phyloP scores from a whole-genome alignment of 2,797 vertebrate species.

The Yasuhikotakia modesta region DNA sequence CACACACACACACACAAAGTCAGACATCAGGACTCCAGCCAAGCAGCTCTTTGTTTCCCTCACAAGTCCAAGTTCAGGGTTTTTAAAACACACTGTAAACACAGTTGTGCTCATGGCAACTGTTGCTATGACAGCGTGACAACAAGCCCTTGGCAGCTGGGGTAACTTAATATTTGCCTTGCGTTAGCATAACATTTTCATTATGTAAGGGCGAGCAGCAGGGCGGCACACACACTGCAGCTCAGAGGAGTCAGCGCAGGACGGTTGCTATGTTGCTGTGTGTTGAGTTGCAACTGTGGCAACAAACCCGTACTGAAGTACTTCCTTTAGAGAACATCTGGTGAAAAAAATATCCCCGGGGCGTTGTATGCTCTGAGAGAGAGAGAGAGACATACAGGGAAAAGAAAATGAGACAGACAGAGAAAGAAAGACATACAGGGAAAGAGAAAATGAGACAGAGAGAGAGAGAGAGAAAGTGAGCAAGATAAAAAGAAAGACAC shows the following conservation, averaged over 20 bases:
- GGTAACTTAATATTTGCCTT: conserved; percentile 81
- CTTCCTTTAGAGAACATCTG: conserved; percentile 61
- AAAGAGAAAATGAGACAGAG: neutral
- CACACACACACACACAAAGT: conserved; percentile 40
- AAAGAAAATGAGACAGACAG: conserved; percentile 4
- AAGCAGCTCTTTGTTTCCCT: conserved; percentile 62
- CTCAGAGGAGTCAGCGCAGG: conserved; percentile 23
- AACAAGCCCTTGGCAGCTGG: conserved; percentile 81
- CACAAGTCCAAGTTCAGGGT: conserved; percentile 69
- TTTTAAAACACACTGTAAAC: conserved; percentile 85
- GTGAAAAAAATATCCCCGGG: conserved; percentile 31
- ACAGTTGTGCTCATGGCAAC: conserved; percentile 82
- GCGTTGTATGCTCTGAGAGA: conserved; percentile 2
- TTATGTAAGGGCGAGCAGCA: conserved; percentile 56
- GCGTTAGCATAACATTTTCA: conserved; percentile 62
- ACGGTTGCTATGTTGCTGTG: conserved; percentile 60
- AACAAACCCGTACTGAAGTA: conserved; percentile 49
- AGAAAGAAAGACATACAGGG: conserved; percentile 4
- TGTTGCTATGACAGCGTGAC: conserved; percentile 83
- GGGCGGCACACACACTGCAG: conserved; percentile 44
- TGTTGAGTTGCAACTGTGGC: conserved; percentile 55
- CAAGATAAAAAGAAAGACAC: too few relatives aligned
- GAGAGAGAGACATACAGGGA: neutral
- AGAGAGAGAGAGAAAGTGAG: neutral
- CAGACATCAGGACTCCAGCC: conserved; percentile 41